Conservation (phyloP, 2,888 invertebrate genomes). For the Melieria crassipennis region DNA sequence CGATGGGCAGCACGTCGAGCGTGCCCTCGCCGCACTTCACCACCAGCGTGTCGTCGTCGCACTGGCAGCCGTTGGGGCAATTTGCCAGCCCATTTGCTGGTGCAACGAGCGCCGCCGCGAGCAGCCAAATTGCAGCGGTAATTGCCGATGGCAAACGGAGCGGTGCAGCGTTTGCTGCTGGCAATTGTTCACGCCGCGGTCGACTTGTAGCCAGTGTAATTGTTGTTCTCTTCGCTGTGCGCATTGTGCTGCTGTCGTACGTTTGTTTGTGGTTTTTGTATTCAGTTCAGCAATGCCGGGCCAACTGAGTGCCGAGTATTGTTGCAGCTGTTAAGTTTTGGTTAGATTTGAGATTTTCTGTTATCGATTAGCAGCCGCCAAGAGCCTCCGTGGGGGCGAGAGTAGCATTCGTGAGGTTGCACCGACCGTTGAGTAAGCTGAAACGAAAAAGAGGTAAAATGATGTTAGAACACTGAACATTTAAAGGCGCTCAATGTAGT, state of each 20-base stretch:
- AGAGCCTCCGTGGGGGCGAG: too few relatives aligned
- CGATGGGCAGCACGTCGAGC: constrained; percentile 89
- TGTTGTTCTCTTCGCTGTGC: constrained; percentile 23
- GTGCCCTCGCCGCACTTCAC: constrained; percentile 88
- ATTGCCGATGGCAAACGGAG: constrained; percentile 40
- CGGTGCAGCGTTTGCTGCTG: constrained; percentile 23
- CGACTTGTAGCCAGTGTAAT: constrained; percentile 21
- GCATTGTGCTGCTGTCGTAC: constrained; percentile 16
- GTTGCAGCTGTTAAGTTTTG: too few relatives aligned
- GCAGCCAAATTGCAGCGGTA: neutral
- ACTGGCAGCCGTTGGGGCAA: constrained; percentile 88
- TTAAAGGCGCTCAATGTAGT: too few relatives aligned
- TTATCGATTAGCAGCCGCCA: too few relatives aligned
- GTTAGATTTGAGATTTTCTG: too few relatives aligned
- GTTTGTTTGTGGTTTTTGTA: constrained; percentile 3
- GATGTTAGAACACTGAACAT: too few relatives aligned
- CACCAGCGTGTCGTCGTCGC: constrained; percentile 88
- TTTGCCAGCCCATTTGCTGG: constrained; percentile 69
- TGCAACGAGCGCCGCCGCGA: constrained; percentile 34
- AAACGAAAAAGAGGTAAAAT: too few relatives aligned
- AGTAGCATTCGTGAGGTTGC: too few relatives aligned
- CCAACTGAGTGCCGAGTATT: too few relatives aligned
- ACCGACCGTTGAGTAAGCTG: too few relatives aligned
- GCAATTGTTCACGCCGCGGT: constrained; percentile 19
- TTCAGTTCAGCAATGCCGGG: neutral